Evolutionary conservation across 2,888 invertebrate genomes (phyloP).

Genomic region (Ferrisia virgata): DNA sequence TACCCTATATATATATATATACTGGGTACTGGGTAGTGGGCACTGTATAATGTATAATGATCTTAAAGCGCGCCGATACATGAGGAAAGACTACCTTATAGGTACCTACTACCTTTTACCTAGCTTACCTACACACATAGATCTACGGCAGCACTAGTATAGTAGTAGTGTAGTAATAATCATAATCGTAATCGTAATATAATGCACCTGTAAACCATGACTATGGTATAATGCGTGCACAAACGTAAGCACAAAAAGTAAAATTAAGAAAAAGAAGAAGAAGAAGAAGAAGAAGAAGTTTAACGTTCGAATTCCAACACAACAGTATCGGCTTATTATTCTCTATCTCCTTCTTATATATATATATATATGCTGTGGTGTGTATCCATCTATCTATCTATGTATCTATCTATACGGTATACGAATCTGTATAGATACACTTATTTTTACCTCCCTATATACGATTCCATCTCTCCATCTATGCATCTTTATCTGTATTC

Average conservation of each 20-base stretch:
- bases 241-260: slow-evolving; percentile 43
- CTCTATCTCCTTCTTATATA: neutral
- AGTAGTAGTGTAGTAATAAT: slow-evolving; percentile 40
- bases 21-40: neutral
- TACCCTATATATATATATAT: too few relatives aligned
- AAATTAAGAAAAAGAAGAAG: slow-evolving; percentile 40
- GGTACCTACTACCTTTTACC: too few relatives aligned
- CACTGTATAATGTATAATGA: slow-evolving; percentile 45
- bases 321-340: slow-evolving; percentile 46
- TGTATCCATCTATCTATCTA: too few relatives aligned
- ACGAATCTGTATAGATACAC: too few relatives aligned
- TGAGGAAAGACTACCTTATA: neutral
- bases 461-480: neutral
- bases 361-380: too few relatives aligned
- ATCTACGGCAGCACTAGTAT: neutral
- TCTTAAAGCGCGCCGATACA: neutral
- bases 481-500: neutral
- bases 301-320: slow-evolving; percentile 46
- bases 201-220: slow-evolving; percentile 46
- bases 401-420: too few relatives aligned
- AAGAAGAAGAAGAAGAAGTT: slow-evolving; percentile 37
- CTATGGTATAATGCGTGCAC: slow-evolving; percentile 45
- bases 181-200: slow-evolving; percentile 46
- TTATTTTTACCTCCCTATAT: neutral
- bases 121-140: too few relatives aligned